phyloP scores from a whole-genome alignment of 1,140 invertebrate species.

The Dryas iulia region DNA sequence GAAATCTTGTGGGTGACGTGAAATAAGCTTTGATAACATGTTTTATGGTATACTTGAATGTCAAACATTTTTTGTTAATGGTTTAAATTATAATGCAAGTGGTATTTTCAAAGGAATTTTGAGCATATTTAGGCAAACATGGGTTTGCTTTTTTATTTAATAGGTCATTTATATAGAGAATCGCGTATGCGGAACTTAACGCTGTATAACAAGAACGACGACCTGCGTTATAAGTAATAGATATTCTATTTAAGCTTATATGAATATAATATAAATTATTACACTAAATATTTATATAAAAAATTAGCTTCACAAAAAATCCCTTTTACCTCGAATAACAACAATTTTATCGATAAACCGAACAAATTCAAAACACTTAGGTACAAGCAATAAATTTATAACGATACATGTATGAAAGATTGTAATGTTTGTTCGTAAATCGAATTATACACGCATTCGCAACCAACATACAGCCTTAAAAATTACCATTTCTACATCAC shows the following conservation, averaged over 20 bases:
- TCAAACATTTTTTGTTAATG: neutral
- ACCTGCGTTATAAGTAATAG: too few species aligned
- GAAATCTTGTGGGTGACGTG: slow-evolving; percentile 16
- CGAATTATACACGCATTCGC: slow-evolving; percentile 6
- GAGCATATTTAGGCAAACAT: neutral
- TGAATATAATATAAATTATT: too few species aligned
- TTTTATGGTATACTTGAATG: neutral
- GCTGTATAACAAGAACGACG: too few species aligned
- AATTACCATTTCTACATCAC: slow-evolving; percentile 11
- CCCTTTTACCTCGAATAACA: neutral
- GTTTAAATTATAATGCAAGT: neutral
- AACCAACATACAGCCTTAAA: neutral
- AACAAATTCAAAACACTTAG: neutral
- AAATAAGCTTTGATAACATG: neutral
- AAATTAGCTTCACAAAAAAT: too few species aligned
- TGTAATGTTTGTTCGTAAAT: neutral
- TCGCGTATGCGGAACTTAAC: too few species aligned
- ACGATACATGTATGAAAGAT: neutral
- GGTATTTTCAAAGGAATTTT: neutral
- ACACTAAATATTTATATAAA: too few species aligned
- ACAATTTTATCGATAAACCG: neutral
- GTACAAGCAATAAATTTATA: neutral
- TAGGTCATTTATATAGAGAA: too few species aligned
- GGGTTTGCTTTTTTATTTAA: too few species aligned
- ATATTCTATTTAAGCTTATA: too few species aligned